Conservation (phyloP, 2,113 vertebrate genomes). For the Podarcis raffonei region DNA sequence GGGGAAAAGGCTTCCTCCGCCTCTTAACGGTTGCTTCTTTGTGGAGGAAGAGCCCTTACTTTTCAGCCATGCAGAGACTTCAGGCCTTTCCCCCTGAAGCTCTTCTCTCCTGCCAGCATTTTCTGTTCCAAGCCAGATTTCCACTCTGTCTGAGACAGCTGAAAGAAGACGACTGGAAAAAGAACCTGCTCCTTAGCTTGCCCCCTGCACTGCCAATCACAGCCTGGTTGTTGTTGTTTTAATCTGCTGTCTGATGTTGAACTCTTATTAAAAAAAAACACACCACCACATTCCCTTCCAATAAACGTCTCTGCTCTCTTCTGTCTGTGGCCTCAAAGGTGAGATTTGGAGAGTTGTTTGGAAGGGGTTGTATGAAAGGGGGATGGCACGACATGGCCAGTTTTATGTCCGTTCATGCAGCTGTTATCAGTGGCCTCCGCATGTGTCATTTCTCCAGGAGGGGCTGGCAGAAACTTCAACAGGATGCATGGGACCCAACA, state of each 20-base stretch:
- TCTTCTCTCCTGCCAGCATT: background rate
- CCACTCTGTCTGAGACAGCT: background rate
- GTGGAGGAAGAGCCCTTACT: background rate
- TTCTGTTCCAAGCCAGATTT: background rate
- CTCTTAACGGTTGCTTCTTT: background rate
- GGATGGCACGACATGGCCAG: background rate
- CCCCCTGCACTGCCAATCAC: background rate
- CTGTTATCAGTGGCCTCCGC: background rate
- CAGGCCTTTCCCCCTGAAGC: background rate
- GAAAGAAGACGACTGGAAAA: background rate
- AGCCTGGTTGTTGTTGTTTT: background rate
- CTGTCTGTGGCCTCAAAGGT: background rate
- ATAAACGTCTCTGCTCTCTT: slow-evolving; percentile 17
- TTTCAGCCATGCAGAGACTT: background rate
- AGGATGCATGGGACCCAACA: background rate
- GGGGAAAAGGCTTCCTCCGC: background rate
- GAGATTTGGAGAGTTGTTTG: background rate
- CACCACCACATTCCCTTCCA: background rate
- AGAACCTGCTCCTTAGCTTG: background rate
- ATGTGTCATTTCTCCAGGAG: background rate
- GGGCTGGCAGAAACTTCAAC: background rate
- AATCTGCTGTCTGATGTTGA: background rate
- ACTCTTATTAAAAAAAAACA: background rate
- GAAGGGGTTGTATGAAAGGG: background rate
- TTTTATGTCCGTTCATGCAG: background rate